Conservation (phyloP, 92 coral and sea anemone genomes). For the Epizoanthus illoricatus region DNA sequence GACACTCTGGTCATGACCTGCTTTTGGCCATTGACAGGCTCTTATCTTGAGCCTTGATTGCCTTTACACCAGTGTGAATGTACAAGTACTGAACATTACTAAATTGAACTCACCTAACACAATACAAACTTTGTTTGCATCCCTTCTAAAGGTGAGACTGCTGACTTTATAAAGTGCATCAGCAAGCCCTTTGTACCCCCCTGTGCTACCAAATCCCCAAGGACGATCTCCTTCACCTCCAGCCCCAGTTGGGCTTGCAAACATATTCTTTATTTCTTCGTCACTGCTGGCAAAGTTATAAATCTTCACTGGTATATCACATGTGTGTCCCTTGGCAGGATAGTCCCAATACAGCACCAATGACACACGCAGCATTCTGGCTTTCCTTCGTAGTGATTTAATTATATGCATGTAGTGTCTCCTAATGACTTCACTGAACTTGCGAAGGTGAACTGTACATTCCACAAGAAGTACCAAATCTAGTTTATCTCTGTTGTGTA, state of each 20-base stretch:
- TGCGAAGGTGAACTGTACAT: not conserved
- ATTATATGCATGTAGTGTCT: conserved; percentile 2
- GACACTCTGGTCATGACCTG: too few species aligned
- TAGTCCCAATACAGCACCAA: conserved; percentile 1
- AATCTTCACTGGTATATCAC: not conserved
- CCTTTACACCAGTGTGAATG: too few species aligned
- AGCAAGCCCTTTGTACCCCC: not conserved
- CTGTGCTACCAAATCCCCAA: not conserved
- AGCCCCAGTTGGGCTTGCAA: not conserved
- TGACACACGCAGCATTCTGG: conserved; percentile 2
- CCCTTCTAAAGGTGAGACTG: conserved; percentile 22
- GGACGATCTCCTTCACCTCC: not conserved
- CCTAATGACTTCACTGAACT: not conserved
- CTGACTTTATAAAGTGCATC: conserved; percentile 9
- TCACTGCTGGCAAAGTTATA: conserved; percentile 23
- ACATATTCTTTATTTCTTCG: conserved; percentile 25
- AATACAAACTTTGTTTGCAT: conserved; percentile 36
- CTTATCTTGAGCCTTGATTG: too few species aligned
- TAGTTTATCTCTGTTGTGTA: not conserved
- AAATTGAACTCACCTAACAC: conserved; percentile 13
- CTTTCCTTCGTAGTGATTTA: not conserved
- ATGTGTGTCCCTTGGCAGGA: not conserved
- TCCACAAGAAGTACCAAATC: conserved; percentile 25
- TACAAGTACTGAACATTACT: too few species aligned
- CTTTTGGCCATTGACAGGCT: too few species aligned